Conservation (phyloP, 2,113 vertebrate species). For the Gadus chalcogrammus region DNA sequence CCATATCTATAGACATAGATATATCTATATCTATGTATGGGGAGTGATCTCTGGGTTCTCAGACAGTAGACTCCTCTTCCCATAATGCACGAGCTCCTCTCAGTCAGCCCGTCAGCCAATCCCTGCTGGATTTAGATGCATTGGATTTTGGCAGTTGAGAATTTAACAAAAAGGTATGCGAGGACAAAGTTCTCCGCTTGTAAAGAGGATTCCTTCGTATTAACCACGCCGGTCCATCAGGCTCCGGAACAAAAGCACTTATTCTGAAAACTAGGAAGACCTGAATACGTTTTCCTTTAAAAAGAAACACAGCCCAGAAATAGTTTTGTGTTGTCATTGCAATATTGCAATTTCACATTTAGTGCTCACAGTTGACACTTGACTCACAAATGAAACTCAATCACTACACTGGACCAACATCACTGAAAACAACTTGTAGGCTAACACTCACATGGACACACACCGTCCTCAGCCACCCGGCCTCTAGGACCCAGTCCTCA, state of each 20-base stretch:
- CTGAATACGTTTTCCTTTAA: conserved; percentile 78
- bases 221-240: conserved; percentile 90
- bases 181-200: conserved; percentile 60
- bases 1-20: conserved; percentile 44
- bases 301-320: conserved; percentile 71
- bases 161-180: conserved; percentile 64
- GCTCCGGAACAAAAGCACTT: conserved; percentile 91
- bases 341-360: conserved; percentile 87
- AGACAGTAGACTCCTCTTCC: conserved; percentile 45
- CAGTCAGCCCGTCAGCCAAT: conserved; percentile 52
- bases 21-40: neutral
- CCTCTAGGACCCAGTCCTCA: too few species aligned
- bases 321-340: conserved; percentile 71
- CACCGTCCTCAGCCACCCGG: too few species aligned
- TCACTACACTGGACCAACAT: conserved; percentile 91
- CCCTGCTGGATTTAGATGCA: conserved; percentile 67
- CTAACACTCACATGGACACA: too few species aligned
- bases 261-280: conserved; percentile 80
- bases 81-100: conserved; percentile 48
- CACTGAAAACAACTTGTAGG: conserved; percentile 72
- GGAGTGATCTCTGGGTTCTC: conserved; percentile 45
- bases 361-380: conserved; percentile 87
- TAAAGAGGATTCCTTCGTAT: conserved; percentile 70
- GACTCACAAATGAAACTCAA: conserved; percentile 83
- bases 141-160: conserved; percentile 78